Evolutionary conservation across 1,140 invertebrate genomes (phyloP), one percentile per base, ranked within the genome.

Genomic region (Palaemon carinicauda): DNA sequence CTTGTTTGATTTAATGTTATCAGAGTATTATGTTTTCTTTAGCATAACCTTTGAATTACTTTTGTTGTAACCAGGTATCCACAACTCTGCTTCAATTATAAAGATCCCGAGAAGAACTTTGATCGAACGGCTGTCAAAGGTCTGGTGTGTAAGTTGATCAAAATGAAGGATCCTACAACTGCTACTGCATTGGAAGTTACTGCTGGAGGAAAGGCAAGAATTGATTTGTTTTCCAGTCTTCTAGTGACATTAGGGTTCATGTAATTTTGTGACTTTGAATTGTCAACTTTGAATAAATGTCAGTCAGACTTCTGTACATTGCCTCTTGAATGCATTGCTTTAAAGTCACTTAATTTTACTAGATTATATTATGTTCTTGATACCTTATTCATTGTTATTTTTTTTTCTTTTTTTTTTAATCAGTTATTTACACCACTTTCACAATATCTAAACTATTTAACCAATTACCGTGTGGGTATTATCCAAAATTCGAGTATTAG

Each of bases 151-250:
- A 93, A 95, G 85, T 92, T 98, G 53, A 94, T 99, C 27, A 93
- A 93, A 78, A 92, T 98, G 0, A 94, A 93, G 80, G 95, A 98
- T 91, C 91, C 92, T n/a, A 92, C 91, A 51, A 93, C 94, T 91
- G 95, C 95, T 29, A 95, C 95, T 86, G 98, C 98, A 19, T 91
- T 99, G 41, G 96, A 98, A 91, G 94, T 95, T 31, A 95, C 95
- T 33, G 97, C 96, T 41, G 97, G 97, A n/a, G 96, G 95, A 85
- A 95, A 94, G 92, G 96, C 97, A 91, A 92, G 92, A 91, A 65
- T 77, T 79, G 3, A 15, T 65, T 60, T 29, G 7, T 52, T 14
- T n/a, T 27, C n/a, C 19, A 1, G 51, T 19, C 56, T 41, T 41
- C 80, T 65, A 15, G n/a, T n/a, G n/a, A n/a, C n/a, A n/a, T n/a